Evolutionary conservation across 2,888 invertebrate genomes (phyloP).

Genomic region (Dyspetes luteomarginatus): DNA sequence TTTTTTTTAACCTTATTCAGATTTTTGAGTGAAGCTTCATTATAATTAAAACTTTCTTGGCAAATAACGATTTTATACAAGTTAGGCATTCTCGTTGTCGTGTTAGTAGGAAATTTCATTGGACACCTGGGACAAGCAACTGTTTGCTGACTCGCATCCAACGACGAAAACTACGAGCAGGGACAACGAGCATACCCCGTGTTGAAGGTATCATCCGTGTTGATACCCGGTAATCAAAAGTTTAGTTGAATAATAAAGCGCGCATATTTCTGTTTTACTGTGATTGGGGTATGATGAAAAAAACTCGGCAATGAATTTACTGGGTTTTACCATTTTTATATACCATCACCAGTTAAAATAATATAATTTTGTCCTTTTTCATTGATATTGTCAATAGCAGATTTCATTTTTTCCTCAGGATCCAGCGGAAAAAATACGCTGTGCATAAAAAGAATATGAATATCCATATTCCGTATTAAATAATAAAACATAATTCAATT

Average conservation of each 20-base stretch:
- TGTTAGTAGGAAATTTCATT: conserved; percentile 63
- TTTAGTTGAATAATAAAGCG: conserved; percentile 66
- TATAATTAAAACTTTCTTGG: conserved; percentile 72
- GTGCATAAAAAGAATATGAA: neutral
- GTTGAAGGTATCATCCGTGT: conserved; percentile 64
- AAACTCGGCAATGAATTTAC: neutral
- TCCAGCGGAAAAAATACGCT: no score
- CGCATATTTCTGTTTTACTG: conserved; percentile 5
- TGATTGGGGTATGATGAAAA: neutral
- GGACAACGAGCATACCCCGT: conserved; percentile 8
- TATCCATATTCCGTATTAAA: neutral
- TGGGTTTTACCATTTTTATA: neutral
- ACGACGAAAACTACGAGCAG: no score
- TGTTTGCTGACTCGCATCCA: conserved; percentile 20
- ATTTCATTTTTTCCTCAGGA: no score
- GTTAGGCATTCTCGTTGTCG: conserved; percentile 18
- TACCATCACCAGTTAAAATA: no score
- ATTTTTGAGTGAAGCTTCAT: conserved; percentile 64
- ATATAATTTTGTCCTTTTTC: no score
- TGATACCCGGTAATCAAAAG: conserved; percentile 75
- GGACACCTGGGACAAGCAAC: conserved; percentile 59
- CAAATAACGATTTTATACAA: conserved; percentile 52
- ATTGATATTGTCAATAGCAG: no score
- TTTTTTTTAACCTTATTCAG: neutral
- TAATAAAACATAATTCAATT: no score